A percentile compares a stretch with the other conserved stretches of the same genome.
Evolutionary conservation across 2,797 vertebrate species (phyloP).

Genomic region (Myotis pilosus): DNA sequence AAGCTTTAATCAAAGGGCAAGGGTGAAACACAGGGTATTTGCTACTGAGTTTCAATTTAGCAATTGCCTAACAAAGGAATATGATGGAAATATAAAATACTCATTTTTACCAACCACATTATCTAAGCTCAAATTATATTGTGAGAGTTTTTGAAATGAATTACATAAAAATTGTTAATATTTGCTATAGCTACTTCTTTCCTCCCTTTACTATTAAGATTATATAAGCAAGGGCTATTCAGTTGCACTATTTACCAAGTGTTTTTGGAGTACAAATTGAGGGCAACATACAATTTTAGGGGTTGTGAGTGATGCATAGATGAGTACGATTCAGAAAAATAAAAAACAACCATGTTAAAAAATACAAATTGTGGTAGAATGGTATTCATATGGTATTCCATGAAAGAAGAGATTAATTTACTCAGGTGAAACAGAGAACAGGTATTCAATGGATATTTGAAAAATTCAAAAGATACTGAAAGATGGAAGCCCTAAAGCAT

Average conservation of each 20-base stretch:
- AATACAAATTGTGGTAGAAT: not conserved
- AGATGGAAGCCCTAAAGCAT: not conserved
- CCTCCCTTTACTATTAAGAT: conserved; percentile 22
- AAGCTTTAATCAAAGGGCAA: conserved; percentile 35
- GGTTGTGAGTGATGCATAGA: not conserved
- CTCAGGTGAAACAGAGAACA: not conserved
- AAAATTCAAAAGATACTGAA: not conserved
- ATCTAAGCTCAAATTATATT: conserved; percentile 59
- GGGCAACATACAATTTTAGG: not conserved
- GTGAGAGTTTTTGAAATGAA: conserved; percentile 34
- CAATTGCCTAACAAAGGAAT: conserved; percentile 32
- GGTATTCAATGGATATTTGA: not conserved
- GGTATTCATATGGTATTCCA: not conserved
- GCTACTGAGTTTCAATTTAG: conserved; percentile 47
- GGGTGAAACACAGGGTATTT: not conserved
- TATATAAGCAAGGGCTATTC: not conserved
- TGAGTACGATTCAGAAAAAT: not conserved
- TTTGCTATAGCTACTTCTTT: conserved; percentile 27
- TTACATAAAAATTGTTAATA: conserved; percentile 60
- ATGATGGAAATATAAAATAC: conserved; percentile 46
- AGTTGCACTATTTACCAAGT: conserved; percentile 45
- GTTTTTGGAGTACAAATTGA: not conserved
- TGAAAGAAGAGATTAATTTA: not conserved
- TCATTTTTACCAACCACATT: conserved; percentile 59
- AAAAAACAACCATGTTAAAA: not conserved